These are phyloP conservation scores for Ciconia boyciana DNA, from an alignment of 2,113 vertebrate genomes.

Conservation along the genomic window DNA sequence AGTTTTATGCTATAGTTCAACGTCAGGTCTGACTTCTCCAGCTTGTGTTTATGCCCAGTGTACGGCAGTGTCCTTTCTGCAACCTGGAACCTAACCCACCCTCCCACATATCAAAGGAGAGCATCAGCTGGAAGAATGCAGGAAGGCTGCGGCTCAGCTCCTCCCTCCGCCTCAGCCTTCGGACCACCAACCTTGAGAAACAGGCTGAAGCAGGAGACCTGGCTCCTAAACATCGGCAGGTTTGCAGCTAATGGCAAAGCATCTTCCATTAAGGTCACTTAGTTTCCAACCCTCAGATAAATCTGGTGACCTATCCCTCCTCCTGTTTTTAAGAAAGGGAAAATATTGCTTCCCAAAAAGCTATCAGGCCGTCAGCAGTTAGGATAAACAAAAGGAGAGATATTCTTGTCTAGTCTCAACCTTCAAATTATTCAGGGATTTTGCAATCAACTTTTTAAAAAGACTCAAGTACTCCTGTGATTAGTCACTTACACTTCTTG, in stretches of 20 bases:
- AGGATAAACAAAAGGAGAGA: not conserved
- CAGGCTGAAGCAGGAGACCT: not conserved
- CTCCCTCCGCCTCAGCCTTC: not conserved
- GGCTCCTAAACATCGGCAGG: not conserved
- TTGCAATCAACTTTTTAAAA: not conserved
- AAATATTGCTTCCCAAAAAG: not conserved
- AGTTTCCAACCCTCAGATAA: not conserved
- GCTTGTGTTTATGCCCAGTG: not conserved
- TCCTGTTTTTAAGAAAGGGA: not conserved
- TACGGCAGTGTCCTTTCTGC: not conserved
- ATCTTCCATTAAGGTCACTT: not conserved
- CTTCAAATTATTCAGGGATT: not conserved
- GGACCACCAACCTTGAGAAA: conserved; percentile 43
- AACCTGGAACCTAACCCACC: not conserved
- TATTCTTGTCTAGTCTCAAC: not conserved
- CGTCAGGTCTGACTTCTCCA: not conserved
- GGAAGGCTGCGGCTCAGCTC: not conserved
- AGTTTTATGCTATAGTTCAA: not conserved
- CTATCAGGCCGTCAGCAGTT: not conserved
- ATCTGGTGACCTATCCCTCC: not conserved
- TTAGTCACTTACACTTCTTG: not conserved
- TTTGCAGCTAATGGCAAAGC: not conserved
- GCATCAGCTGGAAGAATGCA: not conserved
- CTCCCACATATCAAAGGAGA: not conserved
- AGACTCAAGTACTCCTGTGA: not conserved